Base-by-base conservation (phyloP, 2,888 invertebrate species). In the Mesorhabditis spiculigera region DNA sequence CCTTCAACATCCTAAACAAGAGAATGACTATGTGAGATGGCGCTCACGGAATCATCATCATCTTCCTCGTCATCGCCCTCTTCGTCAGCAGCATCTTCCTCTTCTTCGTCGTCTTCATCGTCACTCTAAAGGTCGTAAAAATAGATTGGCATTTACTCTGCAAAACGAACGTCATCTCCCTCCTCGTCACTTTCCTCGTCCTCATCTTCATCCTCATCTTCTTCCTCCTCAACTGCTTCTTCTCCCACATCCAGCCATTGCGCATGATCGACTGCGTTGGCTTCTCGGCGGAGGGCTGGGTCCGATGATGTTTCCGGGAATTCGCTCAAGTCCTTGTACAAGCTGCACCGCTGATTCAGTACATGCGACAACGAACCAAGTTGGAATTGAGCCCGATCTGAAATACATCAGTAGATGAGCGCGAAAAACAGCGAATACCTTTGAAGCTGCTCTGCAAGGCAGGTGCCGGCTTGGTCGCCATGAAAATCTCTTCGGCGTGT, bases 331-430 rank as follows among this genome's bases (percentile, higher is more conserved):
- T 94, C 91, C 75, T 93, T 91, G 89, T 98, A 98, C 4, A 94
- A 95, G 58, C 88, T 90, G 1, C 95, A 93, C 71, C 91, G 90
- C 81, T 90, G 89, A 82, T 95, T 95, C 72, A 97, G 90, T 86
- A 94, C 93, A 88, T 96, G 96, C 0, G 97, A 96, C 69, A 99
- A 88, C 0, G 95, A 93, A 4, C 97, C 96, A 83, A 98, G 89
- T 80, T 96, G 95, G 87, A 91, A 94, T 82, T 92, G 91, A 86
- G 93, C 92, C 61, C 92, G 90, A 82, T 92, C 93, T 91, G 86
- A n/a, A 73, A 71, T 63, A 45, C 4, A 8, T 10, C 42, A 65
- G 63, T n/a, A 63, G n/a, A n/a, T 63, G 10, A 10, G 16, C 10
- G 10, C 16, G 16, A 10, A 28, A 63, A 16, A 28, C 4, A 16